Conservation (phyloP, 2,113 vertebrate species). For the Ciconia boyciana region DNA sequence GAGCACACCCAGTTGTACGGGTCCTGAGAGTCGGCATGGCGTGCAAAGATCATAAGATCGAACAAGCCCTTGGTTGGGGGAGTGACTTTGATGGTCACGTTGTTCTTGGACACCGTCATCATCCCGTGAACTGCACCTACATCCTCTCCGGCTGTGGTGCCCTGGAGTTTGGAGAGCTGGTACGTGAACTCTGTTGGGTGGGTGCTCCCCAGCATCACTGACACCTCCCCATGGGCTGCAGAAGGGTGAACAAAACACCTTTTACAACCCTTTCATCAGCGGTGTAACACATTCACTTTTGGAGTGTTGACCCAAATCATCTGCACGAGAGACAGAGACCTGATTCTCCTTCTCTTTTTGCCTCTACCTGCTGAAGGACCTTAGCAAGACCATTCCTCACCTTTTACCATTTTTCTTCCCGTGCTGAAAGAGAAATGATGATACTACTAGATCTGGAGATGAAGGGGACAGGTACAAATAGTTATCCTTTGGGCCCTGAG, state of each 20-base stretch:
- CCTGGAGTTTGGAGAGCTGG: slow-evolving; percentile 69
- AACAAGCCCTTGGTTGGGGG: slow-evolving; percentile 70
- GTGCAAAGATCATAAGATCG: slow-evolving; percentile 78
- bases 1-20: slow-evolving; percentile 78
- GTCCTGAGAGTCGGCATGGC: slow-evolving; percentile 20
- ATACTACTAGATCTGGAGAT: not conserved
- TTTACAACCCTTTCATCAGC: not conserved
- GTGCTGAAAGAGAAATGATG: not conserved
- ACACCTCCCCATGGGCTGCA: slow-evolving; percentile 77
- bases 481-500: not conserved
- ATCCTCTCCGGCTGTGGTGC: slow-evolving; percentile 28
- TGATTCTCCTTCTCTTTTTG: not conserved
- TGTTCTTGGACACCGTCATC: slow-evolving; percentile 58
- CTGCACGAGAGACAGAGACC: not conserved
- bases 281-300: not conserved
- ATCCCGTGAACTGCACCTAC: slow-evolving; percentile 65
- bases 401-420: not conserved
- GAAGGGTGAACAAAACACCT: not conserved
- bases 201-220: slow-evolving; percentile 68
- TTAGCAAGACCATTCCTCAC: not conserved
- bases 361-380: not conserved
- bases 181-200: slow-evolving; percentile 74
- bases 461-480: not conserved
- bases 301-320: not conserved
- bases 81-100: slow-evolving; percentile 73